Evolutionary conservation across 2,888 invertebrate genomes (phyloP).

Genomic region (Metallyticus violacea): DNA sequence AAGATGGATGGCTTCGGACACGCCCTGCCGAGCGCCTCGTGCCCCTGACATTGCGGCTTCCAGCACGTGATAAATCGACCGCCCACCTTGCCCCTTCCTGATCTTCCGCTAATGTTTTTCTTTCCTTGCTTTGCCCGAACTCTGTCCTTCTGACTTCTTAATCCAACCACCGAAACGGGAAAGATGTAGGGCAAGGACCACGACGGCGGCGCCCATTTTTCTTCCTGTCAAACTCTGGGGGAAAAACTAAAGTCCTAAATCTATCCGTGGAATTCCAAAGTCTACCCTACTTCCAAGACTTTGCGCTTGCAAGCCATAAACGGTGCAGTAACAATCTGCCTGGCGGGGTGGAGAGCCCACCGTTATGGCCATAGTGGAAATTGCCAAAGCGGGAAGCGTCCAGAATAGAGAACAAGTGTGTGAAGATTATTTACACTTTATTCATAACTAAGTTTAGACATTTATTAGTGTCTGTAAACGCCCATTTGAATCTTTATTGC

Average conservation of each 20-base stretch:
- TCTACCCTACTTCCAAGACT: not conserved
- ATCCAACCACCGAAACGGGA: too few relatives aligned
- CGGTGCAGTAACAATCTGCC: too few relatives aligned
- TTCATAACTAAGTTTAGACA: too few relatives aligned
- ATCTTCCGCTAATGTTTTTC: not conserved
- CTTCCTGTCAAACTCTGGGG: not conserved
- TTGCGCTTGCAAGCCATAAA: not conserved
- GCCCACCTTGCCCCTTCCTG: not conserved
- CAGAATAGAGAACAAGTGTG: too few relatives aligned
- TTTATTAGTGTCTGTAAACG: too few relatives aligned
- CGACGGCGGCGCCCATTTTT: not conserved
- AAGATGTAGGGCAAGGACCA: not conserved
- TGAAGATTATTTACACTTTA: too few relatives aligned
- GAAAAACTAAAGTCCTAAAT: not conserved
- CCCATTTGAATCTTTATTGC: too few relatives aligned
- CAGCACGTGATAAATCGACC: not conserved
- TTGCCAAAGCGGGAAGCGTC: too few relatives aligned
- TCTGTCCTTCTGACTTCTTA: not conserved
- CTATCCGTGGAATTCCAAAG: not conserved
- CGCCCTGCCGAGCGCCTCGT: conserved; percentile 17
- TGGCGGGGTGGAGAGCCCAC: too few relatives aligned
- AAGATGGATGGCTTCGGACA: conserved; percentile 25
- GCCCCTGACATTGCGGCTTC: not conserved
- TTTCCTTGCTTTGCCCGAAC: not conserved
- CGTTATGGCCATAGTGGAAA: too few relatives aligned